A percentile compares a stretch with the other conserved stretches of the same genome.
Conservation (phyloP, 2,888 invertebrate genomes). For the Calliopum simillimum region DNA sequence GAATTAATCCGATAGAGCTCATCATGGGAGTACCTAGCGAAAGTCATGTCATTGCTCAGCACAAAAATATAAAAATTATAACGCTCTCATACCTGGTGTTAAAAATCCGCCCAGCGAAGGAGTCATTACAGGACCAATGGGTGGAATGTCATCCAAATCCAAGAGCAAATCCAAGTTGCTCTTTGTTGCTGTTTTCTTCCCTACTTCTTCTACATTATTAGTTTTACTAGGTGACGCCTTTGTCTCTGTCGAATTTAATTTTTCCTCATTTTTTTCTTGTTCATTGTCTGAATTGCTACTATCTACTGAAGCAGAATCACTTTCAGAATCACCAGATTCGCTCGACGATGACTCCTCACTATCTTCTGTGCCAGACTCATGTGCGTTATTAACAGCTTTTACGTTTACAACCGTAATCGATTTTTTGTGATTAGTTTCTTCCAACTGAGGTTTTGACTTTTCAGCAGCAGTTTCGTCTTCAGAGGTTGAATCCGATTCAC, state of each 20-base stretch:
- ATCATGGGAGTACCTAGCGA: slow-evolving; percentile 40
- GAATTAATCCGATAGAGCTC: slow-evolving; percentile 47
- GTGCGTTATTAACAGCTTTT: slow-evolving; percentile 31
- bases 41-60: neutral
- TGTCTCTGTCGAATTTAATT: slow-evolving; percentile 2
- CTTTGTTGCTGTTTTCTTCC: slow-evolving; percentile 58
- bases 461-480: slow-evolving; percentile 43
- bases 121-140: slow-evolving; percentile 76
- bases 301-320: slow-evolving; percentile 34
- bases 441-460: slow-evolving; percentile 33
- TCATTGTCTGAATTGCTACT: slow-evolving; percentile 21
- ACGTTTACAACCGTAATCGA: slow-evolving; percentile 5
- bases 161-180: slow-evolving; percentile 85
- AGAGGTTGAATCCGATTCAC: slow-evolving; percentile 41
- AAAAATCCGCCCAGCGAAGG: slow-evolving; percentile 85
- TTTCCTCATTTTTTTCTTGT: slow-evolving; percentile 34
- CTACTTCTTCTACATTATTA: slow-evolving; percentile 23
- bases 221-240: slow-evolving; percentile 22
- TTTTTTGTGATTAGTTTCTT: slow-evolving; percentile 12
- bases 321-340: slow-evolving; percentile 33
- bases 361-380: slow-evolving; percentile 57
- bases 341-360: slow-evolving; percentile 58
- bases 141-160: slow-evolving; percentile 82
- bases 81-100: slow-evolving; percentile 70
- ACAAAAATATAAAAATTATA: neutral